Evolutionary conservation across 2,797 vertebrate species (phyloP).

Genomic region (Vespertilio murinus): DNA sequence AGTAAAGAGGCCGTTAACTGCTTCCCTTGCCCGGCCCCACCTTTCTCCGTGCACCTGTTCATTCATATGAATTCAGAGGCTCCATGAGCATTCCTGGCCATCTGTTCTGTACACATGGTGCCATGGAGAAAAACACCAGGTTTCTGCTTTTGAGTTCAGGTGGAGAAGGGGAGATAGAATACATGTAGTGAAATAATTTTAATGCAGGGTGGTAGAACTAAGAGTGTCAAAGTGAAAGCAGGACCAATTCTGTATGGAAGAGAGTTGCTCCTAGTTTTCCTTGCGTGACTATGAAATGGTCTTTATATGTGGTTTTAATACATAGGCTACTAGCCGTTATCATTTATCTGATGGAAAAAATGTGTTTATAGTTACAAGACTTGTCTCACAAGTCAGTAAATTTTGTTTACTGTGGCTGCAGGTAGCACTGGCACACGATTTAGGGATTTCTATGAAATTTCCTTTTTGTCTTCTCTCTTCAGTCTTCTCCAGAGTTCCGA

Average conservation of each 20-base stretch:
- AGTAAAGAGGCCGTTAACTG: not conserved
- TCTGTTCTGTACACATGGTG: not conserved
- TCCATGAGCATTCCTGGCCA: not conserved
- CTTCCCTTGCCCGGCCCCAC: not conserved
- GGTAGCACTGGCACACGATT: not conserved
- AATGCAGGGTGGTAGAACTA: not conserved
- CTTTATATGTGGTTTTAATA: not conserved
- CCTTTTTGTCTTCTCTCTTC: conserved; percentile 33
- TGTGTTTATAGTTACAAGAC: not conserved
- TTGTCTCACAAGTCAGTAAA: not conserved
- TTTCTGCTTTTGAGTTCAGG: not conserved
- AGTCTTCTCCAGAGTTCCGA: conserved; percentile 93
- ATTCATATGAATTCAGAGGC: not conserved
- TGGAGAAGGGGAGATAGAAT: not conserved
- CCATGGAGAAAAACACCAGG: not conserved
- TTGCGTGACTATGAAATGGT: not conserved
- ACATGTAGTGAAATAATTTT: not conserved
- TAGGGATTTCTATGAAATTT: not conserved
- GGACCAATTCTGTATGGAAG: not conserved
- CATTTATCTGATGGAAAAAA: not conserved
- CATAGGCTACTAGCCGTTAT: not conserved
- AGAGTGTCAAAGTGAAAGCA: not conserved
- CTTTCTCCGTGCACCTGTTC: not conserved
- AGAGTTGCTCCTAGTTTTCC: not conserved
- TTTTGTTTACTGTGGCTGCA: not conserved